Percentiles rank a stretch among this genome's conserved stretches.
Evolutionary conservation across 2,888 invertebrate genomes (phyloP).

Genomic region (Drosophila pseudotakahashii): DNA sequence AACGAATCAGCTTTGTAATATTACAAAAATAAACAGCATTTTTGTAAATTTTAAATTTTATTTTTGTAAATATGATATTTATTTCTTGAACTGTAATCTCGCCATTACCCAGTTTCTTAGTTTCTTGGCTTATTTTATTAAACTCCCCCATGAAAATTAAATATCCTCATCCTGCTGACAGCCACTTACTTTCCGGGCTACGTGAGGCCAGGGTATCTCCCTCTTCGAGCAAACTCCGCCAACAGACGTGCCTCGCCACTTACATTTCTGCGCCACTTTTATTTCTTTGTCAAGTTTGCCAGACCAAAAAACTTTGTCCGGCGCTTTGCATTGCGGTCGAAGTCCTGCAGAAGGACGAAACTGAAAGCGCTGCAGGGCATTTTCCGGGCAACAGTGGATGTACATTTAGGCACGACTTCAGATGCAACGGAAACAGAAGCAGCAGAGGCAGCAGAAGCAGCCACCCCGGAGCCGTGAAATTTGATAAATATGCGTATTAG

Average conservation of each 20-base stretch:
- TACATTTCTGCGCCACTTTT: slow-evolving; percentile 29
- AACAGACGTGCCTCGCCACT: slow-evolving; percentile 14
- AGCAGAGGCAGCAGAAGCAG: slow-evolving; percentile 59
- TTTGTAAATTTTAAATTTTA: no score
- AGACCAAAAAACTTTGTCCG: slow-evolving; percentile 65
- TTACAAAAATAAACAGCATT: no score
- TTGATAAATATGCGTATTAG: slow-evolving; percentile 80
- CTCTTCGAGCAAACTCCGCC: not conserved
- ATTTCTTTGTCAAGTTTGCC: slow-evolving; percentile 64
- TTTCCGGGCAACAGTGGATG: slow-evolving; percentile 59
- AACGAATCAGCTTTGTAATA: not conserved
- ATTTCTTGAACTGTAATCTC: no score
- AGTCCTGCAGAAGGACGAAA: slow-evolving; percentile 18
- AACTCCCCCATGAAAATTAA: not conserved
- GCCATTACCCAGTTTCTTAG: no score
- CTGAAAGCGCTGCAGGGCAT: slow-evolving; percentile 62
- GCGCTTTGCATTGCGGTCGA: slow-evolving; percentile 70
- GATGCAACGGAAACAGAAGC: slow-evolving; percentile 34
- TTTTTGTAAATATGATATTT: no score
- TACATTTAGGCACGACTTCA: slow-evolving; percentile 50
- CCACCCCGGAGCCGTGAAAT: slow-evolving; percentile 69
- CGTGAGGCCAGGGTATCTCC: slow-evolving; percentile 7
- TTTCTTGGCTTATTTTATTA: no score
- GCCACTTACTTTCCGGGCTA: not conserved
- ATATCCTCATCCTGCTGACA: not conserved